Evolutionary conservation across 1,140 invertebrate species (phyloP).

Genomic region (Dolichoris vasculosae): DNA sequence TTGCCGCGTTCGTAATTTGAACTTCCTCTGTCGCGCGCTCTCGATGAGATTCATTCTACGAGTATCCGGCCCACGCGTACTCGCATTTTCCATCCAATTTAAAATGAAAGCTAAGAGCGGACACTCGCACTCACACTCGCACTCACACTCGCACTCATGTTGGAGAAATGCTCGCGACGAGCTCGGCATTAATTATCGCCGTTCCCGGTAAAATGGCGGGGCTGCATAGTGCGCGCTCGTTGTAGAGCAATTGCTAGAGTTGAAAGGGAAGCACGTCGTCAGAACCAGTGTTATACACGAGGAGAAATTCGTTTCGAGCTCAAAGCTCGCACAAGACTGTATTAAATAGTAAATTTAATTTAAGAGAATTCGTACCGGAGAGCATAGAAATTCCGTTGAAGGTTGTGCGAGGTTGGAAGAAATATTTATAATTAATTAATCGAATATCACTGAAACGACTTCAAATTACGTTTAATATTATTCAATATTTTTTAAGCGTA

Average conservation of each 20-base stretch:
- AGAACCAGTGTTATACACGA: neutral
- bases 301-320: neutral
- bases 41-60: slow-evolving; percentile 74
- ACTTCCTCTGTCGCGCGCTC: slow-evolving; percentile 68
- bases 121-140: neutral
- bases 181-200: neutral
- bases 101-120: slow-evolving; percentile 60
- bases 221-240: neutral
- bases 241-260: neutral
- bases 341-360: too few species aligned
- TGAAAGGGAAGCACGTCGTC: neutral
- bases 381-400: neutral
- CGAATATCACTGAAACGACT: too few species aligned
- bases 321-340: too few species aligned
- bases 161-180: neutral
- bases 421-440: neutral
- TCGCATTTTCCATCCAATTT: slow-evolving; percentile 72
- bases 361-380: neutral
- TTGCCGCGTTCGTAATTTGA: slow-evolving; percentile 67
- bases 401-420: neutral
- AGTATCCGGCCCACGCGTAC: slow-evolving; percentile 71
- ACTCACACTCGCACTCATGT: neutral
- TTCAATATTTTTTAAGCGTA: too few species aligned
- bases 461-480: too few species aligned
- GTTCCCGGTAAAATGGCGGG: neutral